These are phyloP conservation scores for Sclerurus mexicanus DNA, from an alignment of 2,113 vertebrate species.

Conservation along the genomic window DNA sequence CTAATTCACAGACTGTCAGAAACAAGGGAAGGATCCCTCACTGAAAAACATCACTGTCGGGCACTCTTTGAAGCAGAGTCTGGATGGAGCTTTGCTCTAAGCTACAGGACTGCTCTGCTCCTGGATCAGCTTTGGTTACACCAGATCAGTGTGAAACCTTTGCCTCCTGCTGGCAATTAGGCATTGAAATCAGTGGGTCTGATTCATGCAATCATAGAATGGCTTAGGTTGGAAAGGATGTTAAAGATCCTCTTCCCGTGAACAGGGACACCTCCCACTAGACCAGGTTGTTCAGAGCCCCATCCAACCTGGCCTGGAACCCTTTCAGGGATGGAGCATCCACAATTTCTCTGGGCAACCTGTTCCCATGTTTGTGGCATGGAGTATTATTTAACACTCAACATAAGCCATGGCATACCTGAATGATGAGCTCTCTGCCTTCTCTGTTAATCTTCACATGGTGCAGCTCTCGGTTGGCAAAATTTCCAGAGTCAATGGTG, in stretches of 20 bases:
- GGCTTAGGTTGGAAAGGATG: not conserved
- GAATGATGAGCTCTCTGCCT: constrained; percentile 83
- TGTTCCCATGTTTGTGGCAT: not conserved
- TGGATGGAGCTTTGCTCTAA: not conserved
- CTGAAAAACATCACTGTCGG: fast-evolving
- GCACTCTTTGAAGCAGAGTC: not conserved
- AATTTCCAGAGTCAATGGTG: constrained; percentile 78
- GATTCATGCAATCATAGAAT: not conserved
- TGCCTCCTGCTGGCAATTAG: not conserved
- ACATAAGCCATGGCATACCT: constrained; percentile 75
- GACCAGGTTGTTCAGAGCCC: not conserved
- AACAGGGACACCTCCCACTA: not conserved
- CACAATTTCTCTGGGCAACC: not conserved
- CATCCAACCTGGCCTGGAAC: not conserved
- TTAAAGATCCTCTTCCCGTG: not conserved
- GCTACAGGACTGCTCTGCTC: not conserved
- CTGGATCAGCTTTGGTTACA: not conserved
- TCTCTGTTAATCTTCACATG: constrained; percentile 86
- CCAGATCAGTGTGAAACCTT: not conserved
- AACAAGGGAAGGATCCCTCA: not conserved
- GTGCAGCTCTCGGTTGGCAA: constrained; percentile 88
- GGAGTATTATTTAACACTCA: not conserved
- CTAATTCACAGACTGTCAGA: not conserved
- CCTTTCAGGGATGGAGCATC: not conserved
- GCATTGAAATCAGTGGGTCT: not conserved